Percentiles rank a stretch among this genome's conserved stretches.
phyloP scores from a whole-genome alignment of 1,140 invertebrate species.

The Euwallacea similis region DNA sequence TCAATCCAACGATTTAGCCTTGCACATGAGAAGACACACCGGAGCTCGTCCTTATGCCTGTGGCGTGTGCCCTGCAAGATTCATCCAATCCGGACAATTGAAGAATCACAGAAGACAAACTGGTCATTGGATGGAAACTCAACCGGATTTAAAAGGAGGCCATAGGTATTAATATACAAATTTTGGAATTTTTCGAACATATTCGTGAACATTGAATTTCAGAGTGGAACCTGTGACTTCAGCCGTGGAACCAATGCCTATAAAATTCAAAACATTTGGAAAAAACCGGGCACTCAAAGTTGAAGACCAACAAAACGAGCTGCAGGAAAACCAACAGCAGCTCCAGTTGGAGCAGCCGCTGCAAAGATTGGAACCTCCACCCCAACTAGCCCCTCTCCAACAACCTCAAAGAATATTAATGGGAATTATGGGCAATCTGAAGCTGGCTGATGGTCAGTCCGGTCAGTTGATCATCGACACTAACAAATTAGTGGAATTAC shows the following conservation, averaged over 20 bases:
- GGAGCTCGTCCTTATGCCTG: slow-evolving; percentile 52
- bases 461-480: slow-evolving; percentile 40
- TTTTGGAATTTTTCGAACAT: slow-evolving; percentile 9
- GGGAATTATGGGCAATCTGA: slow-evolving; percentile 45
- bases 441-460: slow-evolving; percentile 36
- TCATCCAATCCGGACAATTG: slow-evolving; percentile 54
- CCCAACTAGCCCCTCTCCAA: slow-evolving; percentile 19
- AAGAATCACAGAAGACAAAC: slow-evolving; percentile 51
- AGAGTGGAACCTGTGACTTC: slow-evolving; percentile 51
- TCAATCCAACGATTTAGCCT: slow-evolving; percentile 55
- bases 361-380: slow-evolving; percentile 9
- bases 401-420: slow-evolving; percentile 41
- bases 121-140: slow-evolving; percentile 53
- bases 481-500: slow-evolving; percentile 43
- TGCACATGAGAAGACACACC: slow-evolving; percentile 54
- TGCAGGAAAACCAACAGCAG: slow-evolving; percentile 6
- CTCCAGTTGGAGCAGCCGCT: slow-evolving; percentile 7
- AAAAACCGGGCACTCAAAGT: slow-evolving; percentile 34
- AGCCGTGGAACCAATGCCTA: slow-evolving; percentile 48
- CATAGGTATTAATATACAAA: slow-evolving; percentile 41
- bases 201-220: neutral
- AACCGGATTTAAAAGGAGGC: slow-evolving; percentile 52
- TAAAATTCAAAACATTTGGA: slow-evolving; percentile 50
- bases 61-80: slow-evolving; percentile 51
- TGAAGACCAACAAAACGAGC: slow-evolving; percentile 27